These are phyloP conservation scores for Gopherus flavomarginatus DNA, from an alignment of 2,113 vertebrate genomes.

Conservation along the genomic window DNA sequence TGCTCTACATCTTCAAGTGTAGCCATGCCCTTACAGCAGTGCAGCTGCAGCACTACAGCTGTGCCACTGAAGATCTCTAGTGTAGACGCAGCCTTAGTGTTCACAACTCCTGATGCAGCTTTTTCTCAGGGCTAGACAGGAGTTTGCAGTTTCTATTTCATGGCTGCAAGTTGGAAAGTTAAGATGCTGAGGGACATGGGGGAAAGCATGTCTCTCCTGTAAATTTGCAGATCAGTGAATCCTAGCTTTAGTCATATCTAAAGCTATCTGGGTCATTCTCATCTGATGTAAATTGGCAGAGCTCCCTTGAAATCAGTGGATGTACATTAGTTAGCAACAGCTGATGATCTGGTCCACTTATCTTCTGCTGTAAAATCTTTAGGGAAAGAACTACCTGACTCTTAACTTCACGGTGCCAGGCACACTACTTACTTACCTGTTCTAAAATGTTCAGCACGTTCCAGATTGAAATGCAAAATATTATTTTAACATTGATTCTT, in stretches of 20 bases:
- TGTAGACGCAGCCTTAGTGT: neutral
- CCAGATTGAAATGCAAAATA: neutral
- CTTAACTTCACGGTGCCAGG: neutral
- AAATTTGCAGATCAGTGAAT: neutral
- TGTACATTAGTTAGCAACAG: neutral
- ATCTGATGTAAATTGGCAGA: neutral
- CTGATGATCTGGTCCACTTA: neutral
- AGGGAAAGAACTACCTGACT: neutral
- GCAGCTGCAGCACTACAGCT: too few species aligned
- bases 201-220: neutral
- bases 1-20: too few species aligned
- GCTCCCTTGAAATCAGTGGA: neutral
- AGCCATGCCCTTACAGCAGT: too few species aligned
- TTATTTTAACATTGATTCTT: neutral
- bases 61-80: too few species aligned
- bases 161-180: neutral
- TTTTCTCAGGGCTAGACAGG: neutral
- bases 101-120: neutral
- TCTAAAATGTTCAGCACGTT: neutral
- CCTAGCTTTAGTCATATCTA: neutral
- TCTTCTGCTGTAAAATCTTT: neutral
- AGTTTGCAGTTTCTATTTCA: neutral
- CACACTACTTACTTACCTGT: neutral
- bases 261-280: neutral
- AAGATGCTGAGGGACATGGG: neutral